A percentile compares a stretch with the other conserved stretches of the same genome.
Evolutionary conservation across 1,140 invertebrate species (phyloP).

Genomic region (Papilio aristodemus): DNA sequence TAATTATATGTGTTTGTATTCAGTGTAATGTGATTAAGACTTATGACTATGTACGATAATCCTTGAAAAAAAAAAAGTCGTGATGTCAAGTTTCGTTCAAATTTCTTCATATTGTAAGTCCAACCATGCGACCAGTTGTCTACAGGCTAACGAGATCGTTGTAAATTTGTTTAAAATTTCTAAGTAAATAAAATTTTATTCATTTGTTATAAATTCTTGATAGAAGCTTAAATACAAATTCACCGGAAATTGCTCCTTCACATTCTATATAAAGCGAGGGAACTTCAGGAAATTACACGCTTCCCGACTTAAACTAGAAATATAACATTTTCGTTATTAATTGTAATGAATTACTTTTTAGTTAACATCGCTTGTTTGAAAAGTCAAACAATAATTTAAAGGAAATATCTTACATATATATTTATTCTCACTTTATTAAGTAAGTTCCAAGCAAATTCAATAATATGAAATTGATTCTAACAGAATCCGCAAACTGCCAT

Average conservation of each 20-base stretch:
- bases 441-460: neutral
- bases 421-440: neutral
- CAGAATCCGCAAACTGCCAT: neutral
- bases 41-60: neutral
- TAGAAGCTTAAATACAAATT: neutral
- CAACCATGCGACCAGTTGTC: no score
- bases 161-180: neutral
- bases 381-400: no score
- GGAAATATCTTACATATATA: no score
- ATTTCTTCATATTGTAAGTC: no score
- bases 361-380: no score
- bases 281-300: constrained; percentile 1
- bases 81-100: no score
- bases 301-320: neutral
- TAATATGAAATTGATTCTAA: constrained; percentile 4
- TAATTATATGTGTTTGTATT: neutral
- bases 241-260: neutral
- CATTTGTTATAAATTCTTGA: constrained; percentile 1
- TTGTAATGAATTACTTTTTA: neutral
- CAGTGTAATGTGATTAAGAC: neutral
- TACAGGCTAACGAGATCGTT: no score
- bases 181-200: neutral
- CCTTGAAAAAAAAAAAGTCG: neutral
- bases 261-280: neutral
- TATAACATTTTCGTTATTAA: neutral